A percentile compares a stretch with the other conserved stretches of the same genome.
These are phyloP conservation scores for Porites lutea DNA, from an alignment of 64 coral and sea anemone genomes.

Conservation along the genomic window DNA sequence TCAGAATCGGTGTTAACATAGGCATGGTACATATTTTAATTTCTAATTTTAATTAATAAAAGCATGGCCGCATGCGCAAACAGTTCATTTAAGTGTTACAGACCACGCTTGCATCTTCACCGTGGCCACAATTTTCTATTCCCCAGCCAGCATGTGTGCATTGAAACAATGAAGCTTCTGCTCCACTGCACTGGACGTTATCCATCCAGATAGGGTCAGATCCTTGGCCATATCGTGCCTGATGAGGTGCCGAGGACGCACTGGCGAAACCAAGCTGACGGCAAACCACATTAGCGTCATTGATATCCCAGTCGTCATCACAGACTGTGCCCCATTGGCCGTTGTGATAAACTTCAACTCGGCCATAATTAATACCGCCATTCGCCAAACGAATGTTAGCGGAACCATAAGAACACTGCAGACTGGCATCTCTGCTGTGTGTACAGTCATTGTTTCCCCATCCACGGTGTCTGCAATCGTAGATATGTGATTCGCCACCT, in stretches of 20 bases:
- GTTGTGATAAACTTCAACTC: constrained; percentile 17
- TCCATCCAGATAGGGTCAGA: constrained; percentile 17
- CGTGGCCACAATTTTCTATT: not conserved
- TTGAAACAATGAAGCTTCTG: not conserved
- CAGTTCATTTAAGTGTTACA: not conserved
- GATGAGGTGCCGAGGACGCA: not conserved
- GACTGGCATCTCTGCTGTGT: constrained; percentile 17
- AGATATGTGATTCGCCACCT: constrained; percentile 8
- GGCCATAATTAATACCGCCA: not conserved
- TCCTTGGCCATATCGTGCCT: not conserved
- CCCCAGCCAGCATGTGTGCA: not conserved
- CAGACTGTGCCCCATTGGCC: constrained; percentile 43
- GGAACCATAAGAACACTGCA: not conserved
- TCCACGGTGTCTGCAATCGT: constrained; percentile 17
- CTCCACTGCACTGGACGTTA: not conserved
- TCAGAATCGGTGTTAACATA: no score
- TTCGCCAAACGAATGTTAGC: not conserved
- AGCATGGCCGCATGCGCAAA: no score
- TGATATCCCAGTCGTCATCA: constrained; percentile 24
- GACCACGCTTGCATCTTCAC: not conserved
- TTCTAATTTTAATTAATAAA: no score
- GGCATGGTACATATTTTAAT: no score
- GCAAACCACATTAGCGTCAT: constrained; percentile 23
- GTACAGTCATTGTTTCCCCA: constrained; percentile 27
- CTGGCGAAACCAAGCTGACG: constrained; percentile 9